Conservation (phyloP, 2,113 vertebrate species). For the Dolichotis patagonum region DNA sequence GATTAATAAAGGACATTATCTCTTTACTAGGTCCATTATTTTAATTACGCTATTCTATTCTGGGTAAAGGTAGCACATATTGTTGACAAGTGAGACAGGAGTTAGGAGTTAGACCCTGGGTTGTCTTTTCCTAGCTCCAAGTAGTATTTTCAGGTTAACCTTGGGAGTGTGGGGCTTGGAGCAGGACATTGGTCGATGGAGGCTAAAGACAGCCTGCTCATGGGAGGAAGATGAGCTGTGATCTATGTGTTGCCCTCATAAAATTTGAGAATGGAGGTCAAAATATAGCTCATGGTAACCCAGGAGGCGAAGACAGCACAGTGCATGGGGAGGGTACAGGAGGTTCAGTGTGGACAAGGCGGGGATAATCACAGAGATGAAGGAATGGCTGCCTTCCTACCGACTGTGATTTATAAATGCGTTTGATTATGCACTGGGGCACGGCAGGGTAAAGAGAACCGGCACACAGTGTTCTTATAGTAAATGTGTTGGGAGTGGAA, state of each 20-base stretch:
- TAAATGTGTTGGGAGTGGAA: background rate
- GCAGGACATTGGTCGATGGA: background rate
- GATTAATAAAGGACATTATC: background rate
- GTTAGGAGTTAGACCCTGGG: background rate
- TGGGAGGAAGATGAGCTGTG: background rate
- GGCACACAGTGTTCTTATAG: background rate
- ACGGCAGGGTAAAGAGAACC: background rate
- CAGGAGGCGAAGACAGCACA: background rate
- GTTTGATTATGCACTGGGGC: background rate
- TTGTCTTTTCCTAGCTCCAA: background rate
- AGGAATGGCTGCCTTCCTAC: background rate
- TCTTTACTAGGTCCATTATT: background rate
- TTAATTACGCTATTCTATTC: background rate
- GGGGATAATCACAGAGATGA: background rate
- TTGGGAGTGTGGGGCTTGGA: background rate
- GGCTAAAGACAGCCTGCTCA: background rate
- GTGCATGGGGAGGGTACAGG: background rate
- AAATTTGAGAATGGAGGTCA: background rate
- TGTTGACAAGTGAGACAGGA: background rate
- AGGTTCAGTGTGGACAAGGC: background rate
- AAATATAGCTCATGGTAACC: background rate
- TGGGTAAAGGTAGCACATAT: background rate
- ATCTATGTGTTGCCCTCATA: background rate
- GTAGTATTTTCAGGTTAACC: background rate
- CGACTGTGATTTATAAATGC: background rate